Conservation (phyloP, 1,140 invertebrate genomes). For the Microplitis mediator region DNA sequence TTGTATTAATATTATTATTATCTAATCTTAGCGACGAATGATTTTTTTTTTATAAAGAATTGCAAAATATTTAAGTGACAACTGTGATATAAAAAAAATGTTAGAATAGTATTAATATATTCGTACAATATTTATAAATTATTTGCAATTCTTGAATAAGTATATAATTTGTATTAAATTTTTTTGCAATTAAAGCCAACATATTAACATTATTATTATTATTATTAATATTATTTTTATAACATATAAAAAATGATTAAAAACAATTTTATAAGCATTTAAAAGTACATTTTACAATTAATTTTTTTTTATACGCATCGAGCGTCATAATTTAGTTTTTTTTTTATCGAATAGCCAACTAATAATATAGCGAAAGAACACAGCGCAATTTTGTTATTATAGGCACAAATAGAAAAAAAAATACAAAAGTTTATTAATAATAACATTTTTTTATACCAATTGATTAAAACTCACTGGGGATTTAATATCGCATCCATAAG, state of each 20-base stretch:
- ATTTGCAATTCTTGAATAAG: conserved; percentile 3
- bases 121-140: background rate
- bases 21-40: conserved; percentile 7
- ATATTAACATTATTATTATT: conserved; percentile 28
- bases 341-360: conserved; percentile 1
- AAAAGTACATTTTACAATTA: conserved; percentile 16
- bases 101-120: background rate
- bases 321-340: conserved; percentile 5
- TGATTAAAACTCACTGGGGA: background rate
- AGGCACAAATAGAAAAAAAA: conserved; percentile 17
- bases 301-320: conserved; percentile 7
- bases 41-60: conserved; percentile 5
- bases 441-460: conserved; percentile 9
- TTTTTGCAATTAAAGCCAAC: conserved; percentile 30
- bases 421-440: background rate
- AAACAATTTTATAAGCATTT: conserved; percentile 27
- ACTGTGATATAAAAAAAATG: conserved; percentile 7
- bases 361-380: conserved; percentile 6
- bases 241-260: conserved; percentile 12
- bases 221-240: conserved; percentile 27
- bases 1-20: background rate
- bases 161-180: background rate
- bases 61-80: background rate
- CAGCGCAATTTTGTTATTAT: conserved; percentile 12
- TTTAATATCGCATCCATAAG: background rate